Conservation (phyloP, 2,797 vertebrate species). For the Liasis olivaceus region DNA sequence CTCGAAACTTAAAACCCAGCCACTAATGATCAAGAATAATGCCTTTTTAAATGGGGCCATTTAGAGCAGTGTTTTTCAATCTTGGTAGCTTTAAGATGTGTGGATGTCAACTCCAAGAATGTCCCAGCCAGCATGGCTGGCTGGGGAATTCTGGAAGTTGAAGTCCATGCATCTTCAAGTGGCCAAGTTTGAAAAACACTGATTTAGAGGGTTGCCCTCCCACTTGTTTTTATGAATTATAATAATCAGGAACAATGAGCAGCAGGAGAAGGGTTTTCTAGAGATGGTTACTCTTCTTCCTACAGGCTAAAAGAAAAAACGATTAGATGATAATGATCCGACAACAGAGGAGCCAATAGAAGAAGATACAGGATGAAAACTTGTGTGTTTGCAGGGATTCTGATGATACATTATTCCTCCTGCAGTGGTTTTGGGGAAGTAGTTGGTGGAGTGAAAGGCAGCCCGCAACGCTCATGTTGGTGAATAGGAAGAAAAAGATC, state of each 20-base stretch:
- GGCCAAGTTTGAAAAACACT: neutral
- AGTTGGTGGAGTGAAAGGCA: neutral
- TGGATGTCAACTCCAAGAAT: too few species aligned
- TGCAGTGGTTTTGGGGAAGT: neutral
- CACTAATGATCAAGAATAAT: neutral
- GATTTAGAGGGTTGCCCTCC: neutral
- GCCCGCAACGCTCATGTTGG: neutral
- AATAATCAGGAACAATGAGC: neutral
- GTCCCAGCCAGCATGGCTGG: neutral
- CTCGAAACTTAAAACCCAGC: neutral
- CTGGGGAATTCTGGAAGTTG: neutral
- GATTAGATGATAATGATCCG: neutral
- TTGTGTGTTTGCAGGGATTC: neutral
- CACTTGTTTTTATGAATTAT: neutral
- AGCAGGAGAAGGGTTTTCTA: neutral
- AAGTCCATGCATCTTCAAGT: neutral
- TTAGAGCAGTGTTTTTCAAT: neutral
- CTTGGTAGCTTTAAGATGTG: too few species aligned
- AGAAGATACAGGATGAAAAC: neutral
- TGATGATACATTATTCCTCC: neutral
- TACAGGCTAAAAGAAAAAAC: neutral
- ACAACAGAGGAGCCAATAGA: neutral
- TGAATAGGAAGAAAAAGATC: neutral
- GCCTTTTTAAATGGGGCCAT: neutral
- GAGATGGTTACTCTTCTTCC: neutral